phyloP scores from a whole-genome alignment of 2,797 vertebrate genomes.

The Dryobates pubescens region DNA sequence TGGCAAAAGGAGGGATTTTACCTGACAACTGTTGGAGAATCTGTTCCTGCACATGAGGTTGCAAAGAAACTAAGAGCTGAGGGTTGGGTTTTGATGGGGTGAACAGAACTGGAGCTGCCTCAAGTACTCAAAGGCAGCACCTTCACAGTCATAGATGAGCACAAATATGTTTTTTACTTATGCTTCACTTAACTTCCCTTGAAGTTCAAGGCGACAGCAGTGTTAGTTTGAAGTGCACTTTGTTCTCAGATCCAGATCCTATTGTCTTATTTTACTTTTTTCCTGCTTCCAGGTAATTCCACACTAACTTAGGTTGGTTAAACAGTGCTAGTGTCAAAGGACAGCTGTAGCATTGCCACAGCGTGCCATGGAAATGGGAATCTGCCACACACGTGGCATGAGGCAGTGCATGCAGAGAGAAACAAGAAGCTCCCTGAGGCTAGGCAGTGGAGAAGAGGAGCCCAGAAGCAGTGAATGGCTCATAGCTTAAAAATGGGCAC shows the following conservation, averaged over 20 bases:
- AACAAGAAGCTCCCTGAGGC: neutral
- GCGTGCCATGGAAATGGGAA: accelerated
- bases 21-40: neutral
- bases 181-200: neutral
- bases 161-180: neutral
- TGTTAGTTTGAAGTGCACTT: neutral
- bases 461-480: neutral
- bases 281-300: neutral
- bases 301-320: neutral
- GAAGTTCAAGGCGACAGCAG: neutral
- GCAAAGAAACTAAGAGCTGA: neutral
- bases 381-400: neutral
- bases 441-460: neutral
- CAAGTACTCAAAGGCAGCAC: neutral
- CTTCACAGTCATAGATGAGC: neutral
- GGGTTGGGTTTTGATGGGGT: neutral
- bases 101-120: neutral
- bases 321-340: neutral
- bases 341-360: neutral
- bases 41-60: neutral
- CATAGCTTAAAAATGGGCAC: neutral
- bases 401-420: neutral
- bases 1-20: neutral
- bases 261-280: neutral
- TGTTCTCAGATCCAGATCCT: neutral